These are phyloP conservation scores for Heptranchias perlo DNA, from an alignment of 2,113 vertebrate genomes.

Conservation along the genomic window DNA sequence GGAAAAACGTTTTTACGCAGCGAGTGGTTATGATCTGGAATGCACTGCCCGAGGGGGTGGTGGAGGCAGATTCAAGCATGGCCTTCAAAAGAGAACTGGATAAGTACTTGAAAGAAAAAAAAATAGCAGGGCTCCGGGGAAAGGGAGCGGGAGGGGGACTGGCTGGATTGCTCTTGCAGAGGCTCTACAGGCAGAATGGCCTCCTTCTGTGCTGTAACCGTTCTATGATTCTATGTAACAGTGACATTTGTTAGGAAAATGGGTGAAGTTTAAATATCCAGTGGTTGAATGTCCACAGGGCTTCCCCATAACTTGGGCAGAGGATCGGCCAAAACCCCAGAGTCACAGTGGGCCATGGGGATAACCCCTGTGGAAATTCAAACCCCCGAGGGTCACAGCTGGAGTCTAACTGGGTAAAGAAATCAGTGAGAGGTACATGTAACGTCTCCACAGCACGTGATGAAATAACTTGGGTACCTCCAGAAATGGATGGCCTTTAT, in stretches of 20 bases:
- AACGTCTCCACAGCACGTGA: background rate
- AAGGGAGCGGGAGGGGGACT: too few species aligned
- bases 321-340: background rate
- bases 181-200: too few species aligned
- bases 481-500: background rate
- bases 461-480: background rate
- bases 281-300: background rate
- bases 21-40: too few species aligned
- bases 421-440: background rate
- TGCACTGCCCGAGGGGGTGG: too few species aligned
- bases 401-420: background rate
- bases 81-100: too few species aligned
- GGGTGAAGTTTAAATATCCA: background rate
- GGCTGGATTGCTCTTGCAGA: too few species aligned
- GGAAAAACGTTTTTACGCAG: too few species aligned
- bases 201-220: too few species aligned
- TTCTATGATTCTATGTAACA: too few species aligned
- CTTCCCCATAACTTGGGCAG: background rate
- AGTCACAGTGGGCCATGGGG: background rate
- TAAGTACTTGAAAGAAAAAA: too few species aligned
- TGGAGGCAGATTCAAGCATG: too few species aligned
- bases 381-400: background rate
- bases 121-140: too few species aligned
- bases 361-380: background rate
- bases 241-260: background rate